Evolutionary conservation across 2,888 invertebrate genomes (phyloP).

Genomic region (Sepiola atlantica): DNA sequence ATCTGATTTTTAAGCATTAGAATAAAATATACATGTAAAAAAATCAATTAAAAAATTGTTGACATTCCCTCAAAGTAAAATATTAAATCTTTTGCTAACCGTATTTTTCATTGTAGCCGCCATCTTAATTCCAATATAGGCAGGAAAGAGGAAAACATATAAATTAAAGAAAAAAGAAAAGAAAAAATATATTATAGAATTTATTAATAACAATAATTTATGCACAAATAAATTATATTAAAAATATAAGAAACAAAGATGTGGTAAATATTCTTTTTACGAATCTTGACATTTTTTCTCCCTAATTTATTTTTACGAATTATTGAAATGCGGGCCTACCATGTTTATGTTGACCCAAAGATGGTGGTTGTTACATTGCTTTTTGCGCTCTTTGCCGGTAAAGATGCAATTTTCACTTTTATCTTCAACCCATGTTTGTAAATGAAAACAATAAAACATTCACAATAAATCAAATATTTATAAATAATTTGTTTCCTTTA

Average conservation of each 20-base stretch:
- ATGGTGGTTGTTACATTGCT: constrained; percentile 60
- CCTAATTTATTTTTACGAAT: constrained; percentile 35
- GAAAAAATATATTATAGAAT: not conserved
- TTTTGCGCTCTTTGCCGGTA: constrained; percentile 25
- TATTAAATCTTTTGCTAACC: constrained; percentile 36
- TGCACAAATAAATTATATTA: not conserved
- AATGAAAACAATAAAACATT: not conserved
- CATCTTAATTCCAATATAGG: constrained; percentile 23
- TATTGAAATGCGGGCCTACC: constrained; percentile 49
- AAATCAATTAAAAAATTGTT: not conserved
- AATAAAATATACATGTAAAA: not conserved
- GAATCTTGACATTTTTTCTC: not conserved
- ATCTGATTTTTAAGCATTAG: not conserved
- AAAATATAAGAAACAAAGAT: not conserved
- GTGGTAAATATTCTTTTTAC: not conserved
- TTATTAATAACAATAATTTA: not conserved
- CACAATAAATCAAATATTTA: constrained; percentile 48
- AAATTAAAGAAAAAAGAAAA: not conserved
- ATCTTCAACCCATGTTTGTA: not conserved
- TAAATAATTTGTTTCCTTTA: constrained; percentile 51
- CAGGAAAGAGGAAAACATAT: not conserved
- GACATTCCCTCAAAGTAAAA: not conserved
- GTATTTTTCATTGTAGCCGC: constrained; percentile 48
- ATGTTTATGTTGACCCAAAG: constrained; percentile 54
- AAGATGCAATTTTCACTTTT: not conserved